Base-by-base conservation (phyloP, 2,888 invertebrate genomes). In the Drosophila yooni region DNA sequence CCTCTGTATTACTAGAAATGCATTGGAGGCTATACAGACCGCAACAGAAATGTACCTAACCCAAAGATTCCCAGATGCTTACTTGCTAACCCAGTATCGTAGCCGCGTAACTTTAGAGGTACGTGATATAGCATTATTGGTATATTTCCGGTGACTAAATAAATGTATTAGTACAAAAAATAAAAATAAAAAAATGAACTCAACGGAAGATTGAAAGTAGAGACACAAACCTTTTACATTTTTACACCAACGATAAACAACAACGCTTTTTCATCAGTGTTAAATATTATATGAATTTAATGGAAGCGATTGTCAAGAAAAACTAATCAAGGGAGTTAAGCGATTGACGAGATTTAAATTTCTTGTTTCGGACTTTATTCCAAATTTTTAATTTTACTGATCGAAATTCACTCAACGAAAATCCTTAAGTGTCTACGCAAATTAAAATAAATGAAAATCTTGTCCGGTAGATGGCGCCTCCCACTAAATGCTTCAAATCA, bases 11-110 rank as follows among this genome's bases (percentile, higher is more conserved):
- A 93, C 94, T 62, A 2, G 57, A 0, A 48, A 76, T 1, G 94
- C 94, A 0, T 59, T 94, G 15, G 84, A 91, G 71, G 94, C 94
- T 0, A 65, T 95, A 31, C 94, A 94, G 79, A 94, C 94, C 74
- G 91, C 94, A 2, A 64, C 92, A 0, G 94, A 95, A 87, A 91
- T 94, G 73, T 94, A 94, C 71, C 10, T 94, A 3, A 92, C 93
- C 0, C 93, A 94, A 74, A 91, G 94, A 21, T 94, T 94, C 50
- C 92, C 94, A 68, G 94, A 94, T 79, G 89, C 94, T 1, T 85
- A 93, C 43, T 68, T 93, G 56, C 89, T 94, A 18, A 90, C 94
- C 0, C 57, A 90, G 2, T 94, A 94, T 77, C 93, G 94, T 0
- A 92, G 92, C 25, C 91, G 94, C 3, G 91, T 94, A 0, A 94